Percentiles rank a stretch among this genome's conserved stretches.
Conservation (phyloP, 2,797 vertebrate genomes). For the Sparidentex hasta region DNA sequence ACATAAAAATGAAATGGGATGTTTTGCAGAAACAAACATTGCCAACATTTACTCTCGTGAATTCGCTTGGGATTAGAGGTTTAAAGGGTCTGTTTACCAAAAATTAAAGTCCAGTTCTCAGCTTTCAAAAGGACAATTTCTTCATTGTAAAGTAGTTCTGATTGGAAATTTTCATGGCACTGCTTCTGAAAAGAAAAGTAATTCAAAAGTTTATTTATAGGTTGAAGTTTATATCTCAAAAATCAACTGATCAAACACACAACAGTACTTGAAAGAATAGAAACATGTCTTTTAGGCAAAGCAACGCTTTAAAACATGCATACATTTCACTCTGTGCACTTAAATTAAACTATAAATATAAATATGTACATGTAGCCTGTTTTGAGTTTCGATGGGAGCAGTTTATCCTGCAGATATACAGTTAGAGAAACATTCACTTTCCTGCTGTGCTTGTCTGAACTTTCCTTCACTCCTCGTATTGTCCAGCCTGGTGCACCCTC, state of each 20-base stretch:
- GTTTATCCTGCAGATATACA: constrained; percentile 7
- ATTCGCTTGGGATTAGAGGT: background rate
- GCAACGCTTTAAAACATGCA: background rate
- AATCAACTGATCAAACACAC: no score
- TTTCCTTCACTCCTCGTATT: constrained; percentile 22
- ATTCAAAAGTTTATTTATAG: background rate
- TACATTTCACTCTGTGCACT: background rate
- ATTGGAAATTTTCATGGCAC: background rate
- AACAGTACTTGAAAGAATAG: background rate
- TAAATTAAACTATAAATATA: background rate
- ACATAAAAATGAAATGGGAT: no score
- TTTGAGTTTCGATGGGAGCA: constrained; percentile 6
- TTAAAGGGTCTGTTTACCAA: background rate
- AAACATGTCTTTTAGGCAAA: background rate
- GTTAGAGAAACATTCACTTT: constrained; percentile 23
- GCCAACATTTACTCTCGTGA: no score
- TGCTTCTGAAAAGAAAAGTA: background rate
- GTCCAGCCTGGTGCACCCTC: constrained; percentile 39
- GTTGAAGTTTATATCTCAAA: background rate
- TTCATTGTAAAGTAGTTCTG: background rate
- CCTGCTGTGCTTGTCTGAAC: constrained; percentile 40
- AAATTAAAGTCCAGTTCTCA: background rate
- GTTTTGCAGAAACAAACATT: no score
- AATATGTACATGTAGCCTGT: background rate
- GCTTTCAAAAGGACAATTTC: background rate